These are phyloP conservation scores for Pica pica DNA, from an alignment of 2,113 vertebrate genomes.

Conservation along the genomic window DNA sequence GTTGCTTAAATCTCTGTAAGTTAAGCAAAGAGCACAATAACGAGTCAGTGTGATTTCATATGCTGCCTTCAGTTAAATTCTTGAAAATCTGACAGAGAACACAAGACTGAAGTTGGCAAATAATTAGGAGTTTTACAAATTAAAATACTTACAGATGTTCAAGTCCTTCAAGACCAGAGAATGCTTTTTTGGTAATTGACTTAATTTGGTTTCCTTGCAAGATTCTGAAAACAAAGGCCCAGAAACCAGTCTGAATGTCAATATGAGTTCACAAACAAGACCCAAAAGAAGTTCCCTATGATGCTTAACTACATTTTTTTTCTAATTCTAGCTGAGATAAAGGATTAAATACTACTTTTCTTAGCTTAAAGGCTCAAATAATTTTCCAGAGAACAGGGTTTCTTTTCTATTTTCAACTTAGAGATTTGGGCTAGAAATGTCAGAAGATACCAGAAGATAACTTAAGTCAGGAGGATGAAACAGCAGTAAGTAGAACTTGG, in stretches of 20 bases:
- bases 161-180: constrained; percentile 76
- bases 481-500: background rate
- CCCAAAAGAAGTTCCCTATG: background rate
- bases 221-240: constrained; percentile 73
- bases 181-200: constrained; percentile 79
- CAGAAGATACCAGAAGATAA: too few relatives aligned
- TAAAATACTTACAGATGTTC: constrained; percentile 78
- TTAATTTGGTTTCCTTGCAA: constrained; percentile 84
- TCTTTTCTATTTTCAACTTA: background rate
- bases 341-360: background rate
- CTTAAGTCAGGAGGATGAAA: background rate
- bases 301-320: background rate
- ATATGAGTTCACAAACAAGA: background rate
- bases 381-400: background rate
- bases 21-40: constrained; percentile 29
- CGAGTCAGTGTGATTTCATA: background rate
- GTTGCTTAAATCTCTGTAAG: constrained; percentile 79
- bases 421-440: background rate
- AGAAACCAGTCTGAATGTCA: background rate
- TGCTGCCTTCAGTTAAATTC: background rate
- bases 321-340: background rate
- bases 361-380: background rate
- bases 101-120: background rate
- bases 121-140: background rate
- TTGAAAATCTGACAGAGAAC: background rate